Percentiles rank a stretch among this genome's conserved stretches.
Evolutionary conservation across 2,888 invertebrate species (phyloP).

Genomic region (Eledona agricola): DNA sequence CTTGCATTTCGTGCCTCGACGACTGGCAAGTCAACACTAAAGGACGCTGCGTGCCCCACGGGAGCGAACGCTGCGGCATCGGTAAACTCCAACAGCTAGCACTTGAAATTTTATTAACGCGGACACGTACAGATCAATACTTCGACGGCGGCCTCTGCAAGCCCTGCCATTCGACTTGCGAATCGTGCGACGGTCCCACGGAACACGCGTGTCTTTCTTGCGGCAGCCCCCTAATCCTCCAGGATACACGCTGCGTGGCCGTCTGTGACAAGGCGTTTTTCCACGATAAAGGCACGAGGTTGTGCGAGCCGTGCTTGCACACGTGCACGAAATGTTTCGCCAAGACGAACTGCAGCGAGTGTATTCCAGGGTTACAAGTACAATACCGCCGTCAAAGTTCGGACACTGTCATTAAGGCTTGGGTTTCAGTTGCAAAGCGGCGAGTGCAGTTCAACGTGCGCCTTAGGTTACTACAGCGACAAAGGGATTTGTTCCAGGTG

Average conservation of each 20-base stretch:
- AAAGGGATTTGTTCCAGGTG: constrained; percentile 84
- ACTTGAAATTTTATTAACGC: not conserved
- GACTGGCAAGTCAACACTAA: constrained; percentile 82
- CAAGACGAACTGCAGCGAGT: constrained; percentile 81
- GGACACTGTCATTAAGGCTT: too few species aligned
- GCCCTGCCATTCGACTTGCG: constrained; percentile 80
- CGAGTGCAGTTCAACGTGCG: constrained; percentile 82
- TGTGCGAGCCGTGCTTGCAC: constrained; percentile 81
- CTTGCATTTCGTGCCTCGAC: constrained; percentile 77
- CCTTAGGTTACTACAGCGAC: constrained; percentile 86
- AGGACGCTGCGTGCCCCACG: constrained; percentile 76
- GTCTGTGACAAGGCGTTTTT: constrained; percentile 77
- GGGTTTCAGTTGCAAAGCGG: constrained; percentile 75
- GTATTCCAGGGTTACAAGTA: constrained; percentile 75
- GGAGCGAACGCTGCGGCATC: constrained; percentile 74
- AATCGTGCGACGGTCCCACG: constrained; percentile 82
- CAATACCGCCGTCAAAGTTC: not conserved
- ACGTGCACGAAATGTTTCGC: constrained; percentile 82
- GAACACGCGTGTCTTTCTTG: constrained; percentile 79
- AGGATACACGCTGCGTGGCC: constrained; percentile 77
- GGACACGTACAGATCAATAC: constrained; percentile 73
- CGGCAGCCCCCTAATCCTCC: constrained; percentile 75
- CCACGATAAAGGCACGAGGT: constrained; percentile 71
- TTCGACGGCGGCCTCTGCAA: constrained; percentile 76
- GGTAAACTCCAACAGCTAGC: constrained; percentile 64